Base-by-base conservation (phyloP, 1,140 invertebrate species). In the Drosophila equinoxialis region DNA sequence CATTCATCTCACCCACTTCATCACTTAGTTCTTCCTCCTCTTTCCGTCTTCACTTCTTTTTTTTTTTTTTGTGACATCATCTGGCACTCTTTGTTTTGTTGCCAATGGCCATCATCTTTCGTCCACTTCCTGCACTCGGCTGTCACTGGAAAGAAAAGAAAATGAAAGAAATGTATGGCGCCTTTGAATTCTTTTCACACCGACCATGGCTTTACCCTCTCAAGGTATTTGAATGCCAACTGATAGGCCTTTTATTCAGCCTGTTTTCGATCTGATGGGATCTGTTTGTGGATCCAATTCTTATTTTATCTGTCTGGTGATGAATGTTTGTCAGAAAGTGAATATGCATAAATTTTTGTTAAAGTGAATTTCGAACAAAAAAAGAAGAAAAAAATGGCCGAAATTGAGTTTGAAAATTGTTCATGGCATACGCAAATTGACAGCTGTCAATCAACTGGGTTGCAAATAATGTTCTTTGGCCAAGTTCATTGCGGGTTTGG, bases 391-490 rank as follows among this genome's bases (percentile, higher is more conserved):
- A n/a, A 39, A 65, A 54, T 37, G 17, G 20, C 30, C 42, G 60
- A 67, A 75, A 80, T 79, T 79, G 58, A 68, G 59, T 62, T 30
- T 74, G 76, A 64, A 79, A 79, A 70, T 79, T 70, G 77, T 74
- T 55, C 67, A 48, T 64, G 77, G 51, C 68, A 60, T 55, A 72
- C 68, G 79, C 79, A 79, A 87, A 86, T 86, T 86, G 82, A 86
- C 82, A 85, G 83, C 79, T 86, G 83, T 79, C 82, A 86, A 81
- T 86, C 83, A 86, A 67, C 63, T 60, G 35, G 51, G 37, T 65
- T 57, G 41, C 17, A 68, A 68, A 61, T 54, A 35, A 42, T 17
- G 59, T 42, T 23, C 59, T 42, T 58, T 37, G 37, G 20, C 71
- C 73, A 68, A 65, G 61, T 61, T 30, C 2, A 30, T 30, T 48